phyloP scores from a whole-genome alignment of 2,888 invertebrate genomes.

The Corythucha ciliata region DNA sequence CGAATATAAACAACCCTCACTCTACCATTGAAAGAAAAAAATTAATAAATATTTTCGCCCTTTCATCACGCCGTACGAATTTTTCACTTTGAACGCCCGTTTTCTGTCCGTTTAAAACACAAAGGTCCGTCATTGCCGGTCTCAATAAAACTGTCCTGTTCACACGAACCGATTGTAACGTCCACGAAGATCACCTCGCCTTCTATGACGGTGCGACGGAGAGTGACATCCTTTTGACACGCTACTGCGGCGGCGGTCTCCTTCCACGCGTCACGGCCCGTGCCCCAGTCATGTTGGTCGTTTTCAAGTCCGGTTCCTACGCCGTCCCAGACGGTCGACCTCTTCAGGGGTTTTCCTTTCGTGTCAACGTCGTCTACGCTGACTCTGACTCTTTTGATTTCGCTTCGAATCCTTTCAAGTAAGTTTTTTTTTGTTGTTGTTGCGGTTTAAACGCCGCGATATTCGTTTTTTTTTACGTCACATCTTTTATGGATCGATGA shows the following conservation, averaged over 20 bases:
- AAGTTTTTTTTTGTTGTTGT: not conserved
- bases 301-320: slow-evolving; percentile 76
- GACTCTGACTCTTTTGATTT: slow-evolving; percentile 81
- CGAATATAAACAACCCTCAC: too few relatives aligned
- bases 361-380: slow-evolving; percentile 78
- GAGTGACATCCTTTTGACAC: slow-evolving; percentile 16
- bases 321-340: slow-evolving; percentile 64
- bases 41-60: too few relatives aligned
- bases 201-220: slow-evolving; percentile 69
- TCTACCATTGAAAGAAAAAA: too few relatives aligned
- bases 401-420: slow-evolving; percentile 41
- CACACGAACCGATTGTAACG: slow-evolving; percentile 56
- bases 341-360: slow-evolving; percentile 70
- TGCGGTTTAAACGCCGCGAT: too few relatives aligned
- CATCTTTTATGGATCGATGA: too few relatives aligned
- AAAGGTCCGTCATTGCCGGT: too few relatives aligned
- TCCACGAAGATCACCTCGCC: slow-evolving; percentile 72
- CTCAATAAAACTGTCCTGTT: slow-evolving; percentile 26
- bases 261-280: slow-evolving; percentile 66
- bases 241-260: slow-evolving; percentile 71
- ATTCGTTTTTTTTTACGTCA: too few relatives aligned
- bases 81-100: too few relatives aligned
- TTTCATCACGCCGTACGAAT: too few relatives aligned
- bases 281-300: slow-evolving; percentile 76
- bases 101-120: too few relatives aligned